Conservation (phyloP, 2,888 invertebrate species). For the Philopedon plagiatum region DNA sequence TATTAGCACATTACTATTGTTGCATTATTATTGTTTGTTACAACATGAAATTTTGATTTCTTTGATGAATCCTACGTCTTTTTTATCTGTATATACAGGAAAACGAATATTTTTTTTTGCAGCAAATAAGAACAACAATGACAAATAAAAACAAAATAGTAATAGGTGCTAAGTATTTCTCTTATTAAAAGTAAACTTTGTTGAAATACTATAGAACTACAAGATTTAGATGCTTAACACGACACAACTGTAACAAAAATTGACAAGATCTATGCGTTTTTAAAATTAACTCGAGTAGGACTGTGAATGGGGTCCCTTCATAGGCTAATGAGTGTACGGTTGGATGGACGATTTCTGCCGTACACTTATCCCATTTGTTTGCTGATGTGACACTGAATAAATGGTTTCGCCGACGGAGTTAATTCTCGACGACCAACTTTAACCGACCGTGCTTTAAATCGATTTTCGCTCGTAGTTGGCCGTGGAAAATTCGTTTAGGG, state of each 20-base stretch:
- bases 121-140: no score
- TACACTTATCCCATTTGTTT: slow-evolving; percentile 66
- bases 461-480: slow-evolving; percentile 42
- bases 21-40: no score
- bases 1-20: no score
- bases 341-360: slow-evolving; percentile 63
- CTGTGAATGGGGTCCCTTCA: slow-evolving; percentile 65
- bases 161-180: no score
- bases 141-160: no score
- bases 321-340: slow-evolving; percentile 67
- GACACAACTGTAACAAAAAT: slow-evolving; percentile 29
- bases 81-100: no score
- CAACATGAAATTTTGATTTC: no score
- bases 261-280: slow-evolving; percentile 54
- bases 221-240: slow-evolving; percentile 23
- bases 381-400: slow-evolving; percentile 57
- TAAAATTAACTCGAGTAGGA: slow-evolving; percentile 56
- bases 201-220: no score
- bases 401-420: slow-evolving; percentile 47
- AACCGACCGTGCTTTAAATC: slow-evolving; percentile 47
- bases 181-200: no score
- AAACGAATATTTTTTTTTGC: no score
- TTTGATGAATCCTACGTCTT: no score
- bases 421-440: slow-evolving; percentile 45
- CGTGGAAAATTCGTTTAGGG: slow-evolving; percentile 22